Evolutionary conservation across 2,888 invertebrate species (phyloP).

Genomic region (Bombyx huttoni): DNA sequence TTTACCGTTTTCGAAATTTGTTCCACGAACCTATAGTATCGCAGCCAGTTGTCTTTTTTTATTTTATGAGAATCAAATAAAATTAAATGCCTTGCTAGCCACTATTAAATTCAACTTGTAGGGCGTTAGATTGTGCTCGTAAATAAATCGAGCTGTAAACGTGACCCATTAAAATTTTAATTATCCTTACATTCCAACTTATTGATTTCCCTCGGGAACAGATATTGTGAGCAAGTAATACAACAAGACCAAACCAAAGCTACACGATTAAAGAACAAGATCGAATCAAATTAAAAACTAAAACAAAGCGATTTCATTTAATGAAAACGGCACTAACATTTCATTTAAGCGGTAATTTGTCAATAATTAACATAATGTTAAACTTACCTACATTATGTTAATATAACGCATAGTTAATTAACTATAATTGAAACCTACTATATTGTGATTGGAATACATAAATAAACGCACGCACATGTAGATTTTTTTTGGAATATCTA

Average conservation of each 20-base stretch:
- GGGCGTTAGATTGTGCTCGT: constrained; percentile 35
- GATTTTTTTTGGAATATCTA: no score
- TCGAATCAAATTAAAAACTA: no score
- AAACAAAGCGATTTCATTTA: no score
- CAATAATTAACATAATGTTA: no score
- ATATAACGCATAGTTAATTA: no score
- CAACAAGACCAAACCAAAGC: not conserved
- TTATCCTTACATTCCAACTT: constrained; percentile 42
- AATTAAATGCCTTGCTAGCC: constrained; percentile 9
- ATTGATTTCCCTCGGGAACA: constrained; percentile 35
- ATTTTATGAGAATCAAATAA: constrained; percentile 6
- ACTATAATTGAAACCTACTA: no score
- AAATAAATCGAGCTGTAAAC: constrained; percentile 39
- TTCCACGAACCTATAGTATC: not conserved
- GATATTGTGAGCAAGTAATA: not conserved
- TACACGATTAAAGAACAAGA: not conserved
- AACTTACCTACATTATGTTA: no score
- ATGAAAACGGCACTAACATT: no score
- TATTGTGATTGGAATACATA: no score
- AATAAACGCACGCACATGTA: no score
- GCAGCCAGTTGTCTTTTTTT: not conserved
- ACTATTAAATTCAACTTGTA: constrained; percentile 36
- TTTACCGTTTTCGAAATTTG: no score
- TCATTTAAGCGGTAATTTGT: no score
- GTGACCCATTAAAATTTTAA: constrained; percentile 49